Evolutionary conservation across 1,140 invertebrate genomes (phyloP).

Genomic region (Drosophila elegans): DNA sequence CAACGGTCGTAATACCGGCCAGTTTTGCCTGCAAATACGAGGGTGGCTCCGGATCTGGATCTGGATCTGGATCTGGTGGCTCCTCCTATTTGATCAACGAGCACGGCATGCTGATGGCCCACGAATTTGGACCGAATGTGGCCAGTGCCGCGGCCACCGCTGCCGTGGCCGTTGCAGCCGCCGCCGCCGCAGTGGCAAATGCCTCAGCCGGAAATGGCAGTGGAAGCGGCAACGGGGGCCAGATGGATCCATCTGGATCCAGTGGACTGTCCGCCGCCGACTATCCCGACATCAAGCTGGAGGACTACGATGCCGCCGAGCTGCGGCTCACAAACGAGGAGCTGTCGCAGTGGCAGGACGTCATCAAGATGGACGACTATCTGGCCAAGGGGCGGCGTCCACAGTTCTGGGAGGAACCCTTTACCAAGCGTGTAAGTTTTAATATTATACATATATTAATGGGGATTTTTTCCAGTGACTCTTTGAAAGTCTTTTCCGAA

Average conservation of each 20-base stretch:
- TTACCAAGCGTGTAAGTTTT: conserved; percentile 88
- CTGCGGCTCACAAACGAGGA: conserved; percentile 81
- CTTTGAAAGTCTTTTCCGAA: no score
- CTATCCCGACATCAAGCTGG: conserved; percentile 72
- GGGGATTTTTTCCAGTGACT: no score
- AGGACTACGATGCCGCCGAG: conserved; percentile 73
- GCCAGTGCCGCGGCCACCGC: conserved; percentile 58
- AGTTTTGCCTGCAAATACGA: conserved; percentile 53
- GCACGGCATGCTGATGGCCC: conserved; percentile 79
- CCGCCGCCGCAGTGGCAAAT: conserved; percentile 42
- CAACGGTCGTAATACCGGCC: conserved; percentile 18
- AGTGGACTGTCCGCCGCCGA: conserved; percentile 32
- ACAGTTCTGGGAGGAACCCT: conserved; percentile 96
- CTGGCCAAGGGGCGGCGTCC: conserved; percentile 93
- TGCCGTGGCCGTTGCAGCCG: conserved; percentile 60
- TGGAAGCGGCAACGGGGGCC: conserved; percentile 11
- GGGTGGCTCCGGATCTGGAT: neutral
- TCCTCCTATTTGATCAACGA: conserved; percentile 72
- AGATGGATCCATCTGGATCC: conserved; percentile 9
- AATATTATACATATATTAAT: no score
- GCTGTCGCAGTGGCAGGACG: conserved; percentile 86
- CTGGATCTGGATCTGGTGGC: conserved; percentile 1
- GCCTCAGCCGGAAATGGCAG: conserved; percentile 30
- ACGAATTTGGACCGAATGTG: conserved; percentile 66
- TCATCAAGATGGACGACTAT: conserved; percentile 95